Evolutionary conservation across 2,113 vertebrate genomes (phyloP), one percentile per base, ranked within the genome.

Genomic region (Nannospalax galili): DNA sequence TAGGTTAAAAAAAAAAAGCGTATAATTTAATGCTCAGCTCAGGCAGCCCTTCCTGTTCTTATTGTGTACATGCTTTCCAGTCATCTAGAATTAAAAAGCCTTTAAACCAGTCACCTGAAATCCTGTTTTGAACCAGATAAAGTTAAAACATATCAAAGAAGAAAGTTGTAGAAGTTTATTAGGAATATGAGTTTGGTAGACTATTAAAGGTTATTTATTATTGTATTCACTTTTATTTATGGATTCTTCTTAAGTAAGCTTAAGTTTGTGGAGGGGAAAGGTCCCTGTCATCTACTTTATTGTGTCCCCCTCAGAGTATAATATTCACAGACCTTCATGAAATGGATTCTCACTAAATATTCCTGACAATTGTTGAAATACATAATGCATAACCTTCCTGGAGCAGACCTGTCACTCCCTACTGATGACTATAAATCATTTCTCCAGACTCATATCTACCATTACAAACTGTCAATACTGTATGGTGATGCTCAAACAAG

Each of bases 291-390:
- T 95, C 42, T 92, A 72, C 80, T 96, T 90, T 93, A 93, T 73
- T 77, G 37, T 95, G 35, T 70, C 52, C 30, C 58, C 64, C 58
- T 22, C 37, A 67, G 86, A 90, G 37, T 20, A 42, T 35, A 5
- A 91, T 82, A 75, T 94, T 92, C 42, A 93, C 30, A 87, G 35
- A 82, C 70, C 48, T 92, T 62, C 45, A 91, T 69, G 92, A 69
- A 73, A 69, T 91, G 65, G 78, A 12, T 20, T 85, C 91, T 95
- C 82, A 92, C 87, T 95, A 97, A 96, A 96, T 97, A 95, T 93
- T 95, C 79, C 48, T 96, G 96, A 95, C 95, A 96, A 89, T 92
- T 74, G 93, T 85, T 95, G 93, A 97, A 95, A 97, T 90, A 75
- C 75, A 74, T 96, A 88, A 90, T 81, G 75, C 58, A 92, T 93